Base-by-base conservation (phyloP, 2,113 vertebrate genomes). In the Halichoeres trimaculatus region DNA sequence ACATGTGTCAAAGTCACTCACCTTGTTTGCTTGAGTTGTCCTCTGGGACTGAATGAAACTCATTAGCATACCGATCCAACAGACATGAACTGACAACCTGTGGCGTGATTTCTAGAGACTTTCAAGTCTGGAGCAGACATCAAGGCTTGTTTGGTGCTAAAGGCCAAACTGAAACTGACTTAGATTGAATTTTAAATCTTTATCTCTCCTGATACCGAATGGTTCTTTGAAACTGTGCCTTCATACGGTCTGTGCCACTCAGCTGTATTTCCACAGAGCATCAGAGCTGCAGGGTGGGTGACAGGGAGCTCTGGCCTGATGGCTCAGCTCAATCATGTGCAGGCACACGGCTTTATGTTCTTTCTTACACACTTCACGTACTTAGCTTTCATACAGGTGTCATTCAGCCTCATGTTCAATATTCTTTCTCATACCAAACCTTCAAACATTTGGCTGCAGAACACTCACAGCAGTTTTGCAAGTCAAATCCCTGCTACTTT, bases 1-100 rank as follows among this genome's bases (percentile, higher is more conserved):
- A 63, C 30, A 40, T 13, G 19, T 24, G 53, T 63, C 55, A 74
- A 54, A 74, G 59, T 70, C 69, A 53, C 59, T 76, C 24, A 35
- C 62, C 12, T 40, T 67, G 60, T 81, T 81, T 70, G 16, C 56
- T 60, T n/a, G 22, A 26, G n/a, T 34, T 58, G 36, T 50, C 57
- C 19, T 36, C 54, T 24, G 54, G 47, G 19, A 16, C 57, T 14
- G 20, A 43, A 38, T 60, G 34, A 70, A 24, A 20, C 43, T 80
- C 35, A 54, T 74, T 40, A 11, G 23, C 14, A 19, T 7, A 1
- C 35, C 19, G 23, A 38, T 41, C 51, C 52, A 16, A 59, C 30
- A 60, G 20, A 60, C 24, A 2, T n/a, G n/a, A 17, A 48, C 19
- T 36, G 34, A 63, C 26, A 38, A n/a, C 13, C 12, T 38, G 38